These are phyloP conservation scores for Bovichtus diacanthus DNA, from an alignment of 2,797 vertebrate species.

Conservation along the genomic window DNA sequence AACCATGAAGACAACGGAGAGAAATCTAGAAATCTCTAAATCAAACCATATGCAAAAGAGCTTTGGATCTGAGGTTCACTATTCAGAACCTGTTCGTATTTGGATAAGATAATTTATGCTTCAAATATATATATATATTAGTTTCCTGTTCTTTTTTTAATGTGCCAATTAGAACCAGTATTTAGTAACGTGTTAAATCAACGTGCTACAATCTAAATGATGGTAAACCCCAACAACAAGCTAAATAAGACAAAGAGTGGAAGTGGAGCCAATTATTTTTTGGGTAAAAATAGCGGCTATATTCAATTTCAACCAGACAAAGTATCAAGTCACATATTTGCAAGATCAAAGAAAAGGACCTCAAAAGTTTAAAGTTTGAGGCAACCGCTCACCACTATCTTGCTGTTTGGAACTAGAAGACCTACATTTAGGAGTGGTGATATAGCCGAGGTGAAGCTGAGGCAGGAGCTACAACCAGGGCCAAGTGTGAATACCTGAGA, in stretches of 20 bases:
- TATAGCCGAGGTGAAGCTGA: not conserved
- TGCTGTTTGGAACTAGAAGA: not conserved
- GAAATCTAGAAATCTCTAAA: not conserved
- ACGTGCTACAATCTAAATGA: not conserved
- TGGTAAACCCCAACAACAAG: not conserved
- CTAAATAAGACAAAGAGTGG: not conserved
- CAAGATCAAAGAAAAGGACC: constrained; percentile 3
- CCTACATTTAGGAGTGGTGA: not conserved
- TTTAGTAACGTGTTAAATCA: not conserved
- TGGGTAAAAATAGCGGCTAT: not conserved
- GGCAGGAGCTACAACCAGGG: not conserved
- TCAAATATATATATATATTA: not conserved
- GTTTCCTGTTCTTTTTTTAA: not conserved
- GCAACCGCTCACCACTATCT: not conserved
- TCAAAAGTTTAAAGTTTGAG: constrained; percentile 5
- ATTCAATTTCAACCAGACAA: not conserved
- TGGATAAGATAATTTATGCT: not conserved
- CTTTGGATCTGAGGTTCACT: not conserved
- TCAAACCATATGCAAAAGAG: constrained; percentile 8
- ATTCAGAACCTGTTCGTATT: not conserved
- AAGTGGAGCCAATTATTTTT: not conserved
- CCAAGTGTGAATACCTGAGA: constrained; percentile 27
- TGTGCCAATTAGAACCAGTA: not conserved
- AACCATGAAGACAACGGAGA: not conserved
- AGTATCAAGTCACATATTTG: not conserved